Evolutionary conservation across 2,113 vertebrate genomes (phyloP).

Genomic region (Trogon surrucura): DNA sequence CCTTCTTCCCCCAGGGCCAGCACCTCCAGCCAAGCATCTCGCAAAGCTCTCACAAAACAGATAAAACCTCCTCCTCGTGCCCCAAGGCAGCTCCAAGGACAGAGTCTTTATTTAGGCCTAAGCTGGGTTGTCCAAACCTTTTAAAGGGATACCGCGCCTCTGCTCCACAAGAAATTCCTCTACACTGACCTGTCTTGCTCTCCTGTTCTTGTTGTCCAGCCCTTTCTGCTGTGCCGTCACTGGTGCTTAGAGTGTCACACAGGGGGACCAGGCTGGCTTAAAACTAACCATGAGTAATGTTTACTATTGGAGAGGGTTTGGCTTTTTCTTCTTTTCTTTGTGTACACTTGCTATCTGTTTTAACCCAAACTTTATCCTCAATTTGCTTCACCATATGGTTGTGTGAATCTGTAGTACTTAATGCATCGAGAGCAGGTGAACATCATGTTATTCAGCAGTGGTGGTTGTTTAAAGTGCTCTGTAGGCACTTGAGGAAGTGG

Average conservation of each 20-base stretch:
- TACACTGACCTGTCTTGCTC: background rate
- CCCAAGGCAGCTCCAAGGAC: too few species aligned
- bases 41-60: too few species aligned
- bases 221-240: background rate
- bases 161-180: too few species aligned
- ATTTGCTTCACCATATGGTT: background rate
- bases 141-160: too few species aligned
- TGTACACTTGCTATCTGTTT: background rate
- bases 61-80: too few species aligned
- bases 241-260: background rate
- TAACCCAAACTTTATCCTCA: background rate
- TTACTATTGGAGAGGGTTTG: rapidly evolving
- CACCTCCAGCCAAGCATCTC: too few species aligned
- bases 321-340: too few species aligned
- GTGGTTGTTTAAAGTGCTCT: background rate
- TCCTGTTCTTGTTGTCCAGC: background rate
- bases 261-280: background rate
- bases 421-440: background rate
- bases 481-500: background rate
- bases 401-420: background rate
- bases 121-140: too few species aligned
- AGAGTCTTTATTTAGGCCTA: too few species aligned
- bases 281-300: background rate
- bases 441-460: rapidly evolving
- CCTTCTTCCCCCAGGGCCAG: too few species aligned